Evolutionary conservation across 2,888 invertebrate species (phyloP).

Genomic region (Agrochola macilenta): DNA sequence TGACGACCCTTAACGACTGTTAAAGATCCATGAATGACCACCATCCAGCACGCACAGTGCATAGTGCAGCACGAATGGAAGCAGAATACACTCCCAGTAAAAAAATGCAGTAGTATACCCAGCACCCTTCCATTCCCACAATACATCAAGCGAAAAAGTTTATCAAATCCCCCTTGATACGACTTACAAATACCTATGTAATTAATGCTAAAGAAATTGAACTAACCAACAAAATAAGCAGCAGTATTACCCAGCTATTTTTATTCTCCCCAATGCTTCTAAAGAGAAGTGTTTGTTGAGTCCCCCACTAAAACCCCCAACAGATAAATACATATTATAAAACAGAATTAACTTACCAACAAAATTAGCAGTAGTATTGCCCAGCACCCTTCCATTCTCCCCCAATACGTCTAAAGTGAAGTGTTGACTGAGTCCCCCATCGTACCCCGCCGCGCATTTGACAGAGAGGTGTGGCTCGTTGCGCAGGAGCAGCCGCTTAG

Average conservation of each 20-base stretch:
- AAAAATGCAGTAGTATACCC: not conserved
- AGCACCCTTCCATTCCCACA: not conserved
- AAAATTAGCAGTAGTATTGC: slow-evolving; percentile 77
- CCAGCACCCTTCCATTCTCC: slow-evolving; percentile 76
- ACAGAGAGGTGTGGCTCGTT: slow-evolving; percentile 79
- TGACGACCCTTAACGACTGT: too few relatives aligned
- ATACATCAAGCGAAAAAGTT: not conserved
- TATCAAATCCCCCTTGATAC: not conserved
- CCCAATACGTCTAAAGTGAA: slow-evolving; percentile 84
- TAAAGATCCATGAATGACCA: too few relatives aligned
- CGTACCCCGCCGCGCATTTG: slow-evolving; percentile 82
- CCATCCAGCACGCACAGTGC: too few relatives aligned
- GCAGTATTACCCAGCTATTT: slow-evolving; percentile 79
- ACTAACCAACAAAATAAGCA: slow-evolving; percentile 75
- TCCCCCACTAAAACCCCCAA: slow-evolving; percentile 70
- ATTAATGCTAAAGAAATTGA: not conserved
- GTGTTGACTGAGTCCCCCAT: slow-evolving; percentile 84
- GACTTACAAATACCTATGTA: too few relatives aligned
- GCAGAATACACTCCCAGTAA: not conserved
- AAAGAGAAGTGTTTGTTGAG: slow-evolving; percentile 81
- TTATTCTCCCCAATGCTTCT: slow-evolving; percentile 75
- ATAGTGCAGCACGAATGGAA: too few relatives aligned
- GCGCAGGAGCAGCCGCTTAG: slow-evolving; percentile 73
- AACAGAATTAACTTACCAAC: slow-evolving; percentile 68
- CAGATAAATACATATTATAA: not conserved